Conservation (phyloP, 2,797 vertebrate genomes). For the Anableps anableps region DNA sequence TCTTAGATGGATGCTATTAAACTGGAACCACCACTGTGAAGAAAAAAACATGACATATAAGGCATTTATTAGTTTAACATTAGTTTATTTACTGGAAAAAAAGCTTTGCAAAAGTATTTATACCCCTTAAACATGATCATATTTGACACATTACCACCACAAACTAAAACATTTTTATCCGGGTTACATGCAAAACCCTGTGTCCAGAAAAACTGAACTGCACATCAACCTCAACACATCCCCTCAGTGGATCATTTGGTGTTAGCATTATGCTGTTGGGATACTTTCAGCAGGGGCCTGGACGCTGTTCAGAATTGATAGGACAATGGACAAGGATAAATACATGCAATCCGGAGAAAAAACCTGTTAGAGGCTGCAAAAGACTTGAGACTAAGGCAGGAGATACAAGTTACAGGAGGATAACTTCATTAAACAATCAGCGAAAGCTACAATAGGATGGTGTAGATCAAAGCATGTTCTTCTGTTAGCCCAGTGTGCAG, state of each 20-base stretch:
- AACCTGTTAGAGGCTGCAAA: neutral
- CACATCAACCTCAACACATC: neutral
- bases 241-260: neutral
- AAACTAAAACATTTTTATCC: neutral
- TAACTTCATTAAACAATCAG: neutral
- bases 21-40: conserved; percentile 70
- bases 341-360: neutral
- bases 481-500: neutral
- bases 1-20: conserved; percentile 76
- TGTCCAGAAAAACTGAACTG: neutral
- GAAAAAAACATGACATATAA: conserved; percentile 26
- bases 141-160: neutral
- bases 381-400: neutral
- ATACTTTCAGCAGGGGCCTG: neutral
- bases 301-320: neutral
- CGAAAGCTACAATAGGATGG: neutral
- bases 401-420: neutral
- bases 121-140: neutral
- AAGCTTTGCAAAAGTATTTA: neutral
- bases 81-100: neutral
- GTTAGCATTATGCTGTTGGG: neutral
- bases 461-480: neutral
- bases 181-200: neutral
- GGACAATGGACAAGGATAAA: neutral
- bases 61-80: neutral